Evolutionary conservation across 2,888 invertebrate genomes (phyloP).

Genomic region (Micoletzkya japonica): DNA sequence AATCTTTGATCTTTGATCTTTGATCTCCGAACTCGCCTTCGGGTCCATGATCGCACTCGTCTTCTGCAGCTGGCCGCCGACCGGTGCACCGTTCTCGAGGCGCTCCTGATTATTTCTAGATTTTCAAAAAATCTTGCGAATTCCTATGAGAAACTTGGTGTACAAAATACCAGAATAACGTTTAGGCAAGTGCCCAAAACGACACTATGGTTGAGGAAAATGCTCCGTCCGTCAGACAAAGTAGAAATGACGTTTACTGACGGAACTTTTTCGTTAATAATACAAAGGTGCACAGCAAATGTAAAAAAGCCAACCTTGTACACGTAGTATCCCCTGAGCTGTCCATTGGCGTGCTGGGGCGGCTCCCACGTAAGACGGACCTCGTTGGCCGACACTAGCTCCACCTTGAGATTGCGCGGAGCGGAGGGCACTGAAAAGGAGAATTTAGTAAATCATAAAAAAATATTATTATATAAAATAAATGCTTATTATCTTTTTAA

Average conservation of each 20-base stretch:
- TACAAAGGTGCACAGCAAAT: neutral
- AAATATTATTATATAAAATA: too few relatives aligned
- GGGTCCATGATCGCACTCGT: conserved; percentile 44
- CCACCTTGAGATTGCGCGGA: conserved; percentile 85
- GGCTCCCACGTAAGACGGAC: conserved; percentile 91
- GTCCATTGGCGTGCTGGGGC: conserved; percentile 83
- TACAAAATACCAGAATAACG: neutral
- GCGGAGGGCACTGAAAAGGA: conserved; percentile 89
- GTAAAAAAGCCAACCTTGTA: conserved; percentile 68
- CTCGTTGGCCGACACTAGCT: conserved; percentile 90
- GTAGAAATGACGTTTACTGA: too few relatives aligned
- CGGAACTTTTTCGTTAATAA: neutral
- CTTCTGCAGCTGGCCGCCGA: conserved; percentile 39
- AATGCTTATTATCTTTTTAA: too few relatives aligned
- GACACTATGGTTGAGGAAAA: too few relatives aligned
- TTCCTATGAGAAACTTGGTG: neutral
- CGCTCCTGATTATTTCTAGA: conserved; percentile 8
- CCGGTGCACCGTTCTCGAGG: conserved; percentile 64
- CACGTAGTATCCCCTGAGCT: conserved; percentile 94
- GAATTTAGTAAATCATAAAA: too few relatives aligned
- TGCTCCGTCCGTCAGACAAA: too few relatives aligned
- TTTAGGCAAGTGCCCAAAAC: neutral
- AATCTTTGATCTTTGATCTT: neutral
- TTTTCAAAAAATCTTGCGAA: neutral
- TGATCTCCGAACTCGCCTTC: conserved; percentile 34